Base-by-base conservation (phyloP, 2,888 invertebrate genomes). In the Podotricha telesiphe region DNA sequence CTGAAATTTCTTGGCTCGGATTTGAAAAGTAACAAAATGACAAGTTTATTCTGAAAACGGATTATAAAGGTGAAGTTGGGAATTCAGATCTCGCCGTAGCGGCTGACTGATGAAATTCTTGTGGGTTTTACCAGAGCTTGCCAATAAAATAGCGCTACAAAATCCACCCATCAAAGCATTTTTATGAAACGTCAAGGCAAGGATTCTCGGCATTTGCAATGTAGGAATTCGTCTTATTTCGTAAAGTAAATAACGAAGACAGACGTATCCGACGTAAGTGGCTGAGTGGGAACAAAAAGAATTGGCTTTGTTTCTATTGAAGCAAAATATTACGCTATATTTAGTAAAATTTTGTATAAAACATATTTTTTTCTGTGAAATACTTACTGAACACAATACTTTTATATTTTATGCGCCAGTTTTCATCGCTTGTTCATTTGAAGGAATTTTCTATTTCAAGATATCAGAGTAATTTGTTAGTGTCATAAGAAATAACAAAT, bases 71-170 rank as follows among this genome's bases (percentile, higher is more conserved):
- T 59, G 13, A 15, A 59, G 42, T 59, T 42, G 28, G 45, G 28
- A 51, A 59, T 66, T 28, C 19, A 50, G 28, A 50, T 37, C 50
- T 37, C 28, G 10, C 22, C 59, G 11, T n/a, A 11, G 42, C 37
- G 66, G 50, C 28, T 66, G 66, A 40, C 59, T 59, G 66, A 66
- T 59, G 66, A 66, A 66, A 66, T 59, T 66, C 66, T 66, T 66
- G 50, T 17, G 66, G 66, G 40, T 42, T 40, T 66, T 42, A 42
- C 37, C 22, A 59, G 42, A 42, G 28, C 8, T 66, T 66, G 40
- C 6, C 50, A 66, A 59, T 66, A 58, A 19, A 59, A 66, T 66
- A 66, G 42, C 48, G 13, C 17, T 50, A 51, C n/a, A 45, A 61
- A 28, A 51, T 61, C 19, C 59, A 59, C 0, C 19, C 37, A 6